Base-by-base conservation (phyloP, 2,113 vertebrate species). In the Plestiodon gilberti region DNA sequence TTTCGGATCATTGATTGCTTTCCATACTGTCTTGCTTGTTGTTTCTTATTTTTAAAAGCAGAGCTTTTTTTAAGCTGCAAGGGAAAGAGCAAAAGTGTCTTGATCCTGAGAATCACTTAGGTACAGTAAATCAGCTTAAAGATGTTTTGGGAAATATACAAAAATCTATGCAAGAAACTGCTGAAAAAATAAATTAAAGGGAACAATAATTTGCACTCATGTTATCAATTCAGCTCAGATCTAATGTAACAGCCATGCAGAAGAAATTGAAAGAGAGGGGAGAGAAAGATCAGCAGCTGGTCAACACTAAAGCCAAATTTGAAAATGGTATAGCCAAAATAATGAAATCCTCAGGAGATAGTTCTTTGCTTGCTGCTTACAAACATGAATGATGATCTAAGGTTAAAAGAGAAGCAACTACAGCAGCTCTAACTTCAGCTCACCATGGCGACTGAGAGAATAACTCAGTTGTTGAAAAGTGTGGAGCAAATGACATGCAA, bases 281-380 rank as follows among this genome's bases (percentile, higher is more conserved):
- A 88, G 97, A 98, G 91, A 98, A 96, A 86, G 96, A 98, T 48
- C 96, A 97, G 48, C 97, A 98, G 83, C 93, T 99, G 86, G 88
- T 93, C 2, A 97, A 98, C 65, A 98, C 97, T 30, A 99, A 99
- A 95, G 89, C 89, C 91, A 99, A 98, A 90, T 94, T 99, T 78
- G 98, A 99, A 93, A 97, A 96, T 8, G 96, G 99, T 83, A 98
- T 99, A 82, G 97, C 97, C 10, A 98, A 98, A 84, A 98, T 99
- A 94, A 98, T 99, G 92, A 98, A 97, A 90, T 98, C 98, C 15
- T 99, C 98, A 1, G 98, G 99, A 85, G 98, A 99, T 92, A 98
- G 96, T 95, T 99, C 99, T 89, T 96, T 96, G 83, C 98, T 99
- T n/a, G n/a, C n/a, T n/a, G 93, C 95, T 99, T 57, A 98, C 96